Percentiles rank a stretch among this genome's conserved stretches.
phyloP scores from a whole-genome alignment of 2,888 invertebrate genomes.

The Gisinianus flammeolus region DNA sequence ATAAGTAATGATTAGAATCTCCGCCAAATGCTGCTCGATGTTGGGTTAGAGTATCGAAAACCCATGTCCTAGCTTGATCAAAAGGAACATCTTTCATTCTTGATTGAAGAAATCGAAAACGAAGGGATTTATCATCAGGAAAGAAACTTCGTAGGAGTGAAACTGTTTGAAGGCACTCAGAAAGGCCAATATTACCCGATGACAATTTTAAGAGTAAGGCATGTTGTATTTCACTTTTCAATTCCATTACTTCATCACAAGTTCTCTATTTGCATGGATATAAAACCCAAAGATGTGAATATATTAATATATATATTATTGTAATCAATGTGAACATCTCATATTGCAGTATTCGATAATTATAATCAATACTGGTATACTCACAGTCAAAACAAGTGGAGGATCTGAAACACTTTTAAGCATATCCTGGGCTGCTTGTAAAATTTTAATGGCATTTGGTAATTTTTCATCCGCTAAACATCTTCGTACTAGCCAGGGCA shows the following conservation, averaged over 20 bases:
- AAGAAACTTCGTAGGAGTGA: slow-evolving; percentile 56
- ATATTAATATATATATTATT: too few relatives aligned
- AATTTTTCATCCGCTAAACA: slow-evolving; percentile 56
- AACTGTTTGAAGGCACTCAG: slow-evolving; percentile 57
- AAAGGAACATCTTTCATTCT: slow-evolving; percentile 55
- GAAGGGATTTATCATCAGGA: slow-evolving; percentile 54
- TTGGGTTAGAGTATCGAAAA: slow-evolving; percentile 56
- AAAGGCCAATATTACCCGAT: slow-evolving; percentile 54
- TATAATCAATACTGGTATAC: neutral
- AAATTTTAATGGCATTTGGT: slow-evolving; percentile 56
- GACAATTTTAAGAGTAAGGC: slow-evolving; percentile 53
- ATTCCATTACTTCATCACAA: slow-evolving; percentile 52
- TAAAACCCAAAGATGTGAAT: too few relatives aligned
- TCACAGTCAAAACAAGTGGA: slow-evolving; percentile 32
- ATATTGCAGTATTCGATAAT: too few relatives aligned
- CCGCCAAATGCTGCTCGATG: slow-evolving; percentile 58
- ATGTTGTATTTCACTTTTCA: slow-evolving; percentile 55
- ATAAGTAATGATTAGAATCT: slow-evolving; percentile 56
- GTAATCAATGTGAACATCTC: too few relatives aligned
- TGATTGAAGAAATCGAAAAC: slow-evolving; percentile 55
- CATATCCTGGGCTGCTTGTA: slow-evolving; percentile 55
- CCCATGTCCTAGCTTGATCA: slow-evolving; percentile 56
- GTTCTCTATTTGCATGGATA: slow-evolving; percentile 42
- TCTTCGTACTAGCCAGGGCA: slow-evolving; percentile 55
- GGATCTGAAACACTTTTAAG: slow-evolving; percentile 45